Percentiles rank a stretch among this genome's conserved stretches.
Conservation (phyloP, 2,888 invertebrate genomes). For the Pantelozetes paolii region DNA sequence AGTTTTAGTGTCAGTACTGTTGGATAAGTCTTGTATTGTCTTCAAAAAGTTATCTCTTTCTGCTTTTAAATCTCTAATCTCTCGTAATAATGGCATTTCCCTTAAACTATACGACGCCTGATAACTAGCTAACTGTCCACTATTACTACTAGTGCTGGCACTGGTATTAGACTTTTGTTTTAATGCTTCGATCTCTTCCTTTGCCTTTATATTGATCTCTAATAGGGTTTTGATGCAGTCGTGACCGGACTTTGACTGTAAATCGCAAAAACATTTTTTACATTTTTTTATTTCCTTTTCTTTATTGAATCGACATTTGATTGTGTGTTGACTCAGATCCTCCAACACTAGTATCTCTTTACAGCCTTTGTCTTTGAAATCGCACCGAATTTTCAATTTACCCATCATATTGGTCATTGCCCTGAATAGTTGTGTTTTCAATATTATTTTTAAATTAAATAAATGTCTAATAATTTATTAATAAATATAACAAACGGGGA, state of each 20-base stretch:
- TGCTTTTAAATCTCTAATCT: not conserved
- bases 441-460: not conserved
- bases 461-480: too few species aligned
- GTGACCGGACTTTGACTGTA: not conserved
- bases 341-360: not conserved
- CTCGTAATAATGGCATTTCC: not conserved
- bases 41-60: slow-evolving; percentile 10
- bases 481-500: too few species aligned
- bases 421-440: not conserved
- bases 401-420: slow-evolving; percentile 25
- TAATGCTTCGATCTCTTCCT: slow-evolving; percentile 6
- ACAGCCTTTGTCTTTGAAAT: slow-evolving; percentile 16
- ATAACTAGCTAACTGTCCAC: not conserved
- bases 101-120: not conserved
- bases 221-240: slow-evolving; percentile 20
- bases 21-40: slow-evolving; percentile 21
- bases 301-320: slow-evolving; percentile 3
- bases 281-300: slow-evolving; percentile 6
- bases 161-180: not conserved
- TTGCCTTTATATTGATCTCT: not conserved
- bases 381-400: slow-evolving; percentile 8
- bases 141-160: not conserved
- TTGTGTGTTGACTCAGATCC: not conserved
- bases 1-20: not conserved
- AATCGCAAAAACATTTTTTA: slow-evolving; percentile 18